A percentile compares a stretch with the other conserved stretches of the same genome.
Conservation (phyloP, 2,888 invertebrate genomes). For the Tenodera sinensis region DNA sequence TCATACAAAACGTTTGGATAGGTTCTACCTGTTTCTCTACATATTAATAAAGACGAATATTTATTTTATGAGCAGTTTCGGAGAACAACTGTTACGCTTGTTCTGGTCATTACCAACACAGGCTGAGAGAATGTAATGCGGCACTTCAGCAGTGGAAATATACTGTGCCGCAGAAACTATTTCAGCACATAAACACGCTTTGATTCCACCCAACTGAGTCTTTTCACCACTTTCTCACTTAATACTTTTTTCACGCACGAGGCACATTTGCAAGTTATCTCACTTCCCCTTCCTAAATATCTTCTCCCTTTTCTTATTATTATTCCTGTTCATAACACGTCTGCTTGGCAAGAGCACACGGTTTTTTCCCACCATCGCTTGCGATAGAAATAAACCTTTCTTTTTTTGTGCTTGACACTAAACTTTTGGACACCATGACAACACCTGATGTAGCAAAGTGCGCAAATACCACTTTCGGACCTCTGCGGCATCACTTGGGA, state of each 20-base stretch:
- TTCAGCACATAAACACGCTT: background rate
- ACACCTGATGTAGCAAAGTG: background rate
- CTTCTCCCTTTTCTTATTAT: background rate
- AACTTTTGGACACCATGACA: background rate
- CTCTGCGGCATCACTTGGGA: background rate
- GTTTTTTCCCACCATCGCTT: background rate
- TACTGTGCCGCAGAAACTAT: background rate
- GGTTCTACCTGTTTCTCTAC: no score
- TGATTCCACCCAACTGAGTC: background rate
- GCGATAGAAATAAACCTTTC: constrained; percentile 1
- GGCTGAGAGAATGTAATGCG: no score
- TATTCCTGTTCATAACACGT: background rate
- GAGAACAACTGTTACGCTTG: no score
- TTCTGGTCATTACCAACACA: no score
- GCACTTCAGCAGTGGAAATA: background rate
- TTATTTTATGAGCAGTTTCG: no score
- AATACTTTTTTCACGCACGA: background rate
- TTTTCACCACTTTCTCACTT: background rate
- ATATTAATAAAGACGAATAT: no score
- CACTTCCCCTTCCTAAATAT: background rate
- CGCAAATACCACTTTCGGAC: background rate
- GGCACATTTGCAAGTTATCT: constrained; percentile 5
- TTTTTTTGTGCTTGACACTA: background rate
- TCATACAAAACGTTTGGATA: no score
- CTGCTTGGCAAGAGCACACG: background rate